A percentile compares a stretch with the other conserved stretches of the same genome.
phyloP scores from a whole-genome alignment of 2,797 vertebrate species.

The Coluber constrictor region DNA sequence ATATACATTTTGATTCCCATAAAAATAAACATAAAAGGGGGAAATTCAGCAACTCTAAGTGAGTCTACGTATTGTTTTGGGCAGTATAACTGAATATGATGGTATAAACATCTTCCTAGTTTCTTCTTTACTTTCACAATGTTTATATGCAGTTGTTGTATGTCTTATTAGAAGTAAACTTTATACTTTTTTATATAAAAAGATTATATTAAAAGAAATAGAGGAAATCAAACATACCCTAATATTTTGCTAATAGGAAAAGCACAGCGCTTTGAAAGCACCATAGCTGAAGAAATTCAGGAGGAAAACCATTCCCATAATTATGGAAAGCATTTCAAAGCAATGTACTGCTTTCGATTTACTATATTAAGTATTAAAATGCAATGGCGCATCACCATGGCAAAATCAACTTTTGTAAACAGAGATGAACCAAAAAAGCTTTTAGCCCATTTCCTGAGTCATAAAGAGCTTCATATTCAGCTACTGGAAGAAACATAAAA shows the following conservation, averaged over 20 bases:
- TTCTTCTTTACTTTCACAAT: neutral
- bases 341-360: conserved; percentile 51
- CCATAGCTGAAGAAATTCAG: conserved; percentile 29
- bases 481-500: conserved; percentile 54
- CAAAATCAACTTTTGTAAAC: conserved; percentile 53
- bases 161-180: neutral
- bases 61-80: neutral
- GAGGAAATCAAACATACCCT: neutral
- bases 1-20: neutral
- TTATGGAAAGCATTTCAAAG: conserved; percentile 30
- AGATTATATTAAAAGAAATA: neutral
- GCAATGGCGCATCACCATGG: conserved; percentile 50
- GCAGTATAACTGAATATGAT: neutral
- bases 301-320: conserved; percentile 20
- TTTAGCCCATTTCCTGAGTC: conserved; percentile 62
- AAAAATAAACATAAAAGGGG: neutral
- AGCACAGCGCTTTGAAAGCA: neutral
- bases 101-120: neutral
- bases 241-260: conserved; percentile 25
- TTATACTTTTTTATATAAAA: neutral
- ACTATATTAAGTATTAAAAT: conserved; percentile 62
- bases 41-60: neutral
- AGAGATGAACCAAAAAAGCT: conserved; percentile 60
- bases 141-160: neutral
- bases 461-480: conserved; percentile 50